Evolutionary conservation across 2,888 invertebrate species (phyloP).

Genomic region (Phanerotoma sp.): DNA sequence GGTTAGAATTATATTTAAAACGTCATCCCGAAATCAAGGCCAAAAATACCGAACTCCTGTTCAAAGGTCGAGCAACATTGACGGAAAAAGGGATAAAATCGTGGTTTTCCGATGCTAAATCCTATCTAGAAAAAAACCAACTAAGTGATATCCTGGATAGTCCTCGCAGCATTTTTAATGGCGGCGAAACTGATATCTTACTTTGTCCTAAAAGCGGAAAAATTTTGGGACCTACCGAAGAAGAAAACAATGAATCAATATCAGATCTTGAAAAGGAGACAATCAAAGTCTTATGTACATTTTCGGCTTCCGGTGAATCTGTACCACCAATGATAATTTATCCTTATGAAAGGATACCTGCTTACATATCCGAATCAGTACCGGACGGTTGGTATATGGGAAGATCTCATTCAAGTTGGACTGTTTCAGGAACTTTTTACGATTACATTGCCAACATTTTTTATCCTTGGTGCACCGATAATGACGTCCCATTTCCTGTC

Average conservation of each 20-base stretch:
- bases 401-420: constrained; percentile 45
- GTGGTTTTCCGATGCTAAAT: constrained; percentile 36
- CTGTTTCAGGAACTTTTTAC: constrained; percentile 46
- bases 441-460: constrained; percentile 49
- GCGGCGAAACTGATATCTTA: constrained; percentile 34
- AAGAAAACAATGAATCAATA: constrained; percentile 34
- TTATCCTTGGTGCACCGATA: constrained; percentile 36
- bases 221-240: constrained; percentile 31
- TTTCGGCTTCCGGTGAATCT: constrained; percentile 38
- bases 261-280: constrained; percentile 33
- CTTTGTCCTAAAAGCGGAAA: constrained; percentile 32
- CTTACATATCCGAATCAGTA: constrained; percentile 26
- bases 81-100: constrained; percentile 36
- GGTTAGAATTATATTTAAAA: constrained; percentile 39
- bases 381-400: constrained; percentile 41
- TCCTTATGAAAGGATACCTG: constrained; percentile 40
- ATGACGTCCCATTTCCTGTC: constrained; percentile 39
- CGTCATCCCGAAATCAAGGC: constrained; percentile 37
- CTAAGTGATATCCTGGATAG: constrained; percentile 25
- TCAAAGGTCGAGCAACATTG: constrained; percentile 35
- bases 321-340: constrained; percentile 44
- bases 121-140: constrained; percentile 32
- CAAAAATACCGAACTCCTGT: constrained; percentile 36
- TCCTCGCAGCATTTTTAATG: constrained; percentile 32
- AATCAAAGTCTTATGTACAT: constrained; percentile 33